phyloP scores from a whole-genome alignment of 2,888 invertebrate genomes.

The Agrotis exclamationis region DNA sequence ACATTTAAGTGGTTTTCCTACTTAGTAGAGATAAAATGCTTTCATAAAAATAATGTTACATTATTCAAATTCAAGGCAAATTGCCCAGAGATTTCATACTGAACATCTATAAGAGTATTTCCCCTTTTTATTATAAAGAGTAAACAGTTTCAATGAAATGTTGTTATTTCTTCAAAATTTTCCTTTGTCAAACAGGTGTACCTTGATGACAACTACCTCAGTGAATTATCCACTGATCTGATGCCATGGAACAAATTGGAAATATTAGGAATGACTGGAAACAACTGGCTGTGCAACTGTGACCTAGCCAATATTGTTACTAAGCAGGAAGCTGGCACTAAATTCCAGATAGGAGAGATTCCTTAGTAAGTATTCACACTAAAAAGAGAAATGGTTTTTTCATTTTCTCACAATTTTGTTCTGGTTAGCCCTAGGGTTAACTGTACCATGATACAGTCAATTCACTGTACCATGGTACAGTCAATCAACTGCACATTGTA shows the following conservation, averaged over 20 bases:
- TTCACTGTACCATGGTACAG: not conserved
- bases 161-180: not conserved
- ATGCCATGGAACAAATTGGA: slow-evolving; percentile 91
- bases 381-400: not conserved
- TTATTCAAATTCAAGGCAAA: slow-evolving; percentile 24
- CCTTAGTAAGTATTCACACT: slow-evolving; percentile 82
- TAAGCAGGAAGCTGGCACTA: slow-evolving; percentile 81
- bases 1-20: slow-evolving; percentile 43
- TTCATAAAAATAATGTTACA: slow-evolving; percentile 10
- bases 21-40: slow-evolving; percentile 33
- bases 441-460: not conserved
- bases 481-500: too few species aligned
- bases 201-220: slow-evolving; percentile 92
- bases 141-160: not conserved
- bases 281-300: slow-evolving; percentile 93
- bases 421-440: not conserved
- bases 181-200: slow-evolving; percentile 87
- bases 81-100: slow-evolving; percentile 4
- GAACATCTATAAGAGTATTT: not conserved
- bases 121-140: not conserved
- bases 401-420: not conserved
- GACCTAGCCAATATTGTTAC: slow-evolving; percentile 85
- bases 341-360: slow-evolving; percentile 81
- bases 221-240: slow-evolving; percentile 88
- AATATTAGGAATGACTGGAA: slow-evolving; percentile 91